Base-by-base conservation (phyloP, 2,888 invertebrate species). In the Carpatolechia fugitivella region DNA sequence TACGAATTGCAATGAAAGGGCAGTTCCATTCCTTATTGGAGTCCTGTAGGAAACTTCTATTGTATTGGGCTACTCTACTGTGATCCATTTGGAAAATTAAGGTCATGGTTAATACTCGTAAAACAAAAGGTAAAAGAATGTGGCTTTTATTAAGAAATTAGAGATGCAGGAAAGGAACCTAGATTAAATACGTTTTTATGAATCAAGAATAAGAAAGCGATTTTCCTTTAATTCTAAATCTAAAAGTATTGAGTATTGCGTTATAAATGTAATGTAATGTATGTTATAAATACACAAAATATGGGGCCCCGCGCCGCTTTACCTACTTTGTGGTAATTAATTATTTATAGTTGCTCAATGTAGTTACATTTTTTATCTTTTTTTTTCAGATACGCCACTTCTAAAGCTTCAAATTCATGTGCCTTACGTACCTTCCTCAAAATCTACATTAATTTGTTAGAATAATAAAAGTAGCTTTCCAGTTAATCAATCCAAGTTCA, bases 351-450 rank as follows among this genome's bases (percentile, higher is more conserved):
- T n/a, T n/a, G n/a, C n/a, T n/a, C n/a, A n/a, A n/a, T n/a, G n/a
- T n/a, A n/a, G n/a, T n/a, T n/a, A n/a, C n/a, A n/a, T n/a, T n/a
- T n/a, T n/a, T n/a, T n/a, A n/a, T 14, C 3, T 36, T 14, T 14
- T 56, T 56, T 64, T 38, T 53, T 64, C 80, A 72, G 71, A 86
- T 85, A 68, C 83, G 85, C 56, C 61, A 52, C 65, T 72, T 72
- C 68, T 70, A 65, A 60, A 69, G 64, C 60, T 69, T 51, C 55
- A 55, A 66, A 64, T 59, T 60, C 57, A 69, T 70, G 86, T 86
- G 87, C 87, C 86, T 86, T 87, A 85, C 56, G 54, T 36, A 68
- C 74, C 70, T 73, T 73, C 74, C 66, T 75, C 70, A 62, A 56
- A 57, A 60, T 54, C 53, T 58, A 24, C 6, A 24, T 54, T 65